Conservation (phyloP, 2,797 vertebrate genomes). For the Neostethus bicornis region DNA sequence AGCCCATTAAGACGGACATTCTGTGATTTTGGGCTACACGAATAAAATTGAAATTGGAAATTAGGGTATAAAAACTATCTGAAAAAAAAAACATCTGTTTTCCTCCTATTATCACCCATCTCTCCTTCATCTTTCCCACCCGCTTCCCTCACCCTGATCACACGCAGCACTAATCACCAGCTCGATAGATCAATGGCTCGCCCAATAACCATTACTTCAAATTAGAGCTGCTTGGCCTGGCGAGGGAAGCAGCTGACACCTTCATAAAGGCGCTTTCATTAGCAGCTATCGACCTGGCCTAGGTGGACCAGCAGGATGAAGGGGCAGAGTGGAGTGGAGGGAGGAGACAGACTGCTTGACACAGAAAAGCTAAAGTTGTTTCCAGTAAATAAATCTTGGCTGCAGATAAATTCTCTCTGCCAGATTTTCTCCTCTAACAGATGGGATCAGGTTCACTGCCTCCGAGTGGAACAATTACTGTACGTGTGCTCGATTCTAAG, state of each 20-base stretch:
- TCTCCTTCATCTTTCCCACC: background rate
- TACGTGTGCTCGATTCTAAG: slow-evolving; percentile 27
- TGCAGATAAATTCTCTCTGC: slow-evolving; percentile 55
- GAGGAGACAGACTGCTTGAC: slow-evolving; percentile 31
- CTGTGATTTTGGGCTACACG: too few relatives aligned
- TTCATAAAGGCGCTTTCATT: slow-evolving; percentile 78
- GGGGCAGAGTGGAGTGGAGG: background rate
- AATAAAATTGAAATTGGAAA: too few relatives aligned
- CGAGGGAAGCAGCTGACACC: slow-evolving; percentile 73
- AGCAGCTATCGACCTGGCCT: slow-evolving; percentile 68
- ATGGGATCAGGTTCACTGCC: slow-evolving; percentile 57
- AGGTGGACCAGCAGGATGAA: slow-evolving; percentile 28
- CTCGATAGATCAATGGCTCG: slow-evolving; percentile 67
- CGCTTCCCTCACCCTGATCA: slow-evolving; percentile 40
- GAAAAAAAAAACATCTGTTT: slow-evolving; percentile 26
- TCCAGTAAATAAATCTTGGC: slow-evolving; percentile 69
- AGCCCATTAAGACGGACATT: too few relatives aligned
- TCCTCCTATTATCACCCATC: slow-evolving; percentile 8
- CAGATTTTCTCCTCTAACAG: slow-evolving; percentile 62
- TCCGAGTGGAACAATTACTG: slow-evolving; percentile 32
- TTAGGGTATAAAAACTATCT: background rate
- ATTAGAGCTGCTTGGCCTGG: slow-evolving; percentile 59
- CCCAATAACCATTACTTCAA: slow-evolving; percentile 73
- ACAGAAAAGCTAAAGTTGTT: slow-evolving; percentile 60
- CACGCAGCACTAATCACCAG: slow-evolving; percentile 62